Evolutionary conservation across 2,797 vertebrate genomes (phyloP), one percentile per base, ranked within the genome.

Genomic region (Sebastes cheni): DNA sequence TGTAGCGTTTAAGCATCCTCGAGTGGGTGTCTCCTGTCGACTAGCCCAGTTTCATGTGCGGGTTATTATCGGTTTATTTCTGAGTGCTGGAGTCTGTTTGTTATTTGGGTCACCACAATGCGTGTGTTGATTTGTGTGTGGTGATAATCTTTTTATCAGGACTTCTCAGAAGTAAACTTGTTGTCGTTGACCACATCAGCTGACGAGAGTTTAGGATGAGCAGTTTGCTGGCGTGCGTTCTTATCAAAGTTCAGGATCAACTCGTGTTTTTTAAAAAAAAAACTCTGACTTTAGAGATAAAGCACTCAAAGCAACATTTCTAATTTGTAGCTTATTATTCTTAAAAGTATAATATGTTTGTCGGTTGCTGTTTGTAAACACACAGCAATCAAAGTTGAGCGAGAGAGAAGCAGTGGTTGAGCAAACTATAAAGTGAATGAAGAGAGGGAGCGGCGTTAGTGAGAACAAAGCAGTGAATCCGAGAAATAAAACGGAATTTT

Each of bases 31-130:
- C 85, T 83, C 85, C 62, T 62, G 84, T 81, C 22, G 62, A 60
- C 54, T 73, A 87, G 75, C 83, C 83, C 81, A 80, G 64, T 91
- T 89, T 77, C 39, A 5, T 52, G 36, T 64, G 14, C 10, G 20
- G 14, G 30, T 39, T 64, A 22, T 62, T n/a, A 62, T 65, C n/a
- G 9, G 54, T 29, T 14, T n/a, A 23, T 77, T 59, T 74, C 30
- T 77, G 58, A 64, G 58, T 64, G 65, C 56, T 29, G 62, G 42
- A 67, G 16, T 73, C 61, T 72, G 60, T 25, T 46, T 52, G 46
- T 72, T 62, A 86, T 73, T 34, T 80, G 75, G 86, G 79, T 75
- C 86, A 79, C 29, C 56, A 34, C 5, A 52, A 73, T 34, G 29
- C 23, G 22, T 71, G 69, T 75, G 54, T 56, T 42, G n/a, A 54